These are phyloP conservation scores for Protobothrops flavoviridis DNA, from an alignment of 2,113 vertebrate genomes.

Conservation along the genomic window DNA sequence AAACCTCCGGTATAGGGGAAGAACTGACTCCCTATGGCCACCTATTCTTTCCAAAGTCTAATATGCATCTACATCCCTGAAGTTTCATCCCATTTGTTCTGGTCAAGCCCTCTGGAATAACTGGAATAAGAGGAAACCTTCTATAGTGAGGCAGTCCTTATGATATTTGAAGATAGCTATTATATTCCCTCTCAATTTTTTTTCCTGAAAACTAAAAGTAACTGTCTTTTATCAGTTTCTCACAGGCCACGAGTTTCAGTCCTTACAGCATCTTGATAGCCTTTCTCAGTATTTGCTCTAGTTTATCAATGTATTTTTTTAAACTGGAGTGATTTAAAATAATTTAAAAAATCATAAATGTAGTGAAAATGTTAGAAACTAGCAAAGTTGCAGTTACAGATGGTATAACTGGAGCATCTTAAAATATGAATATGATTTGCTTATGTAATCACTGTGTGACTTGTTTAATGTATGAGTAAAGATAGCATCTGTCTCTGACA, in stretches of 20 bases:
- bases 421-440: neutral
- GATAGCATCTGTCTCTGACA: neutral
- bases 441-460: neutral
- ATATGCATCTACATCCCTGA: too few relatives aligned
- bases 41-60: too few relatives aligned
- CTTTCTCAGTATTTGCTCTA: neutral
- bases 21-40: too few relatives aligned
- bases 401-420: neutral
- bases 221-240: neutral
- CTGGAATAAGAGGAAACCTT: neutral
- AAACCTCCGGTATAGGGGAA: too few relatives aligned
- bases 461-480: neutral
- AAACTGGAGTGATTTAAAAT: neutral
- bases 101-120: neutral
- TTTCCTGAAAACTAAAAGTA: neutral
- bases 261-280: neutral
- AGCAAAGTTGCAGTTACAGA: neutral
- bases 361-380: neutral
- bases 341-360: neutral
- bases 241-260: neutral
- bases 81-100: neutral
- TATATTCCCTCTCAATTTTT: neutral
- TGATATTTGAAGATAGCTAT: neutral
- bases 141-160: neutral
- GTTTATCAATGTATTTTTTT: neutral